These are phyloP conservation scores for Dascillus cervinus DNA, from an alignment of 2,888 invertebrate genomes.

Conservation along the genomic window DNA sequence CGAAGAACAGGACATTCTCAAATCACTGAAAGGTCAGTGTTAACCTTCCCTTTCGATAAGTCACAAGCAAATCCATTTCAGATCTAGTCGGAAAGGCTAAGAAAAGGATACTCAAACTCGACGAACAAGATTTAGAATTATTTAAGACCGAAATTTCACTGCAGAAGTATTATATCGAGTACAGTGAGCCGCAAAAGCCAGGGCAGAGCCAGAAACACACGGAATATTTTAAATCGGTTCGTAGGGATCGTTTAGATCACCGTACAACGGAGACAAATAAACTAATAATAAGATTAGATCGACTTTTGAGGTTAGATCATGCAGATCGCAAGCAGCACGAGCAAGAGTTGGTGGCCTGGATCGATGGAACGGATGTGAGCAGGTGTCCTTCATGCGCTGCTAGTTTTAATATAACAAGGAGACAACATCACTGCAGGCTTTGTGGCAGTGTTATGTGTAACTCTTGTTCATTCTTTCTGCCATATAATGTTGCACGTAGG, in stretches of 20 bases:
- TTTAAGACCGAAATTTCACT: conserved; percentile 45
- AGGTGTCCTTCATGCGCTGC: conserved; percentile 88
- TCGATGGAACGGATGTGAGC: conserved; percentile 83
- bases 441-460: conserved; percentile 92
- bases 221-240: conserved; percentile 65
- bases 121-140: conserved; percentile 57
- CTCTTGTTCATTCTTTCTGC: conserved; percentile 81
- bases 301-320: conserved; percentile 69
- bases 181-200: conserved; percentile 54
- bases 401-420: conserved; percentile 74
- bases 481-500: conserved; percentile 71
- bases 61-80: conserved; percentile 27
- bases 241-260: conserved; percentile 66
- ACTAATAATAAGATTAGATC: conserved; percentile 86
- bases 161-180: conserved; percentile 40
- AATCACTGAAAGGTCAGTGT: conserved; percentile 62
- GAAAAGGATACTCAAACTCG: conserved; percentile 72
- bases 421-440: conserved; percentile 94
- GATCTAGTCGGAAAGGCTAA: conserved; percentile 81
- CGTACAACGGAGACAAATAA: conserved; percentile 94
- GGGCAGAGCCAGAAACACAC: conserved; percentile 61
- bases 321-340: conserved; percentile 67
- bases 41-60: not conserved
- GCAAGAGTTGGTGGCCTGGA: conserved; percentile 80
- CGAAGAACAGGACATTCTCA: conserved; percentile 77